Evolutionary conservation across 2,888 invertebrate genomes (phyloP).

Genomic region (Glyphotaelius pellucidus): DNA sequence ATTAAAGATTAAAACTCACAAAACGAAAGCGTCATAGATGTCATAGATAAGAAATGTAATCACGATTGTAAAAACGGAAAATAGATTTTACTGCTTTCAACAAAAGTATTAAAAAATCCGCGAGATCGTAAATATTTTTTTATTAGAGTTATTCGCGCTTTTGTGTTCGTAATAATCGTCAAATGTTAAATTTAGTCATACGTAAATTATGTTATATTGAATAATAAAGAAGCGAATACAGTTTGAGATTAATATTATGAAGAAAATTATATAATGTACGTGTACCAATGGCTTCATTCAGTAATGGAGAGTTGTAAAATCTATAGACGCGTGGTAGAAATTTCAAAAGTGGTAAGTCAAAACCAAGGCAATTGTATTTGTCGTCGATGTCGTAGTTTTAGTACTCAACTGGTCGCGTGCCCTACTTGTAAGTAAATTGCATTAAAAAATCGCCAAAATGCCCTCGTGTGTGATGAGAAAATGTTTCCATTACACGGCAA

Average conservation of each 20-base stretch:
- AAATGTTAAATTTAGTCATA: neutral
- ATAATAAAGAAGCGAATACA: neutral
- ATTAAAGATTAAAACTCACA: neutral
- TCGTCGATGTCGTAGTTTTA: too few species aligned
- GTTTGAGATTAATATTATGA: neutral
- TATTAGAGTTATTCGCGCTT: neutral
- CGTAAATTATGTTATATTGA: neutral
- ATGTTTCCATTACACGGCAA: too few species aligned
- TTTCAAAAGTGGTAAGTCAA: too few species aligned
- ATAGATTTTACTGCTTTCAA: neutral
- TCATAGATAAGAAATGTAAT: neutral
- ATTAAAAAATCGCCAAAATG: too few species aligned
- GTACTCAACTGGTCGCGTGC: too few species aligned
- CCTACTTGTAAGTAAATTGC: too few species aligned
- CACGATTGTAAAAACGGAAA: neutral
- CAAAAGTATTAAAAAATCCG: neutral
- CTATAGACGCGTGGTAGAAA: too few species aligned
- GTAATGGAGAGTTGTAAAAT: neutral
- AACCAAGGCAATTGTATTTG: too few species aligned
- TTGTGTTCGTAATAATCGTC: neutral
- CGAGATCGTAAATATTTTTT: neutral
- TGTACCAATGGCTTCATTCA: neutral
- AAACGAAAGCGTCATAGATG: constrained; percentile 2
- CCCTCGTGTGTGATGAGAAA: too few species aligned
- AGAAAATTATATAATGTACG: neutral